Conservation (phyloP, 2,797 vertebrate genomes). For the Vipera latastei region DNA sequence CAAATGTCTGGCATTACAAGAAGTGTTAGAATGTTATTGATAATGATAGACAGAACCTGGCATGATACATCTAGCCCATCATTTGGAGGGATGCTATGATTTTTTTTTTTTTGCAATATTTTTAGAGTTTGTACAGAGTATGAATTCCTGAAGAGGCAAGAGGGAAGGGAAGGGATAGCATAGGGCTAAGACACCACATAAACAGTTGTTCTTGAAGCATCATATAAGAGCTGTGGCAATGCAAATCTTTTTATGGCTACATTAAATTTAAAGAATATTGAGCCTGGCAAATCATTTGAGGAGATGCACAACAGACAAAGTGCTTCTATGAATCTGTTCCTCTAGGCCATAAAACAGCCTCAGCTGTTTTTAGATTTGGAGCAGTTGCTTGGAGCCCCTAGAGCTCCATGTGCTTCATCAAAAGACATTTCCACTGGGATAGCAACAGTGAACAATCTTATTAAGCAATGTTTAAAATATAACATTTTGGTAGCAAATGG, state of each 20-base stretch:
- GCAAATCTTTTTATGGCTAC: not conserved
- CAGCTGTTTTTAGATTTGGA: not conserved
- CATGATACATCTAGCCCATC: not conserved
- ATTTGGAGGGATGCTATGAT: not conserved
- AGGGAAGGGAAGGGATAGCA: not conserved
- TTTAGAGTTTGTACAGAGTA: not conserved
- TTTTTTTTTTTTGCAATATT: not conserved
- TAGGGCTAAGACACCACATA: not conserved
- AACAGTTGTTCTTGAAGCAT: not conserved
- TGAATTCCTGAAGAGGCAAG: not conserved
- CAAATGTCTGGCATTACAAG: not conserved
- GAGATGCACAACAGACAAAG: not conserved
- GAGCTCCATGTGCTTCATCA: not conserved
- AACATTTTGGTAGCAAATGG: not conserved
- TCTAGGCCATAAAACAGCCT: not conserved
- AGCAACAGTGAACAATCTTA: not conserved
- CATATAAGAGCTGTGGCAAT: not conserved
- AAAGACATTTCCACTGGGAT: not conserved
- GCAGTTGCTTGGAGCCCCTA: not conserved
- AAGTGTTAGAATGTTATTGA: not conserved
- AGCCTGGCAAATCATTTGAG: not conserved
- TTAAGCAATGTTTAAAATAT: not conserved
- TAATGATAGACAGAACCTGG: not conserved
- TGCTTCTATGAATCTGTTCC: not conserved
- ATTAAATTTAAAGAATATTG: not conserved